Base-by-base conservation (phyloP, 2,797 vertebrate genomes). In the Pteronotus mesoamericanus region DNA sequence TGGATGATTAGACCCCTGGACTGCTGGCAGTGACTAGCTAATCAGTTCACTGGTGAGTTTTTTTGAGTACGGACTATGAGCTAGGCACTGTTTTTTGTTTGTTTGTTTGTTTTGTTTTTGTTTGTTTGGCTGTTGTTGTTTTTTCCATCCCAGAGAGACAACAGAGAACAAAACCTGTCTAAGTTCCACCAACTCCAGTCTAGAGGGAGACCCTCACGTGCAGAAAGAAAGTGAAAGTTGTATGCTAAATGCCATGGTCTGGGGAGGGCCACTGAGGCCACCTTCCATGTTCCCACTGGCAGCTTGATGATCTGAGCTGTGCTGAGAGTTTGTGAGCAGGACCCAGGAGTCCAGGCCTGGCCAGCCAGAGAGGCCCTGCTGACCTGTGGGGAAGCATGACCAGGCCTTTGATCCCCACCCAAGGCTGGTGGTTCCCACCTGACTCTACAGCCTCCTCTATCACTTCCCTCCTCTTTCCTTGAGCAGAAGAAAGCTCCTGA, bases 151-250 rank as follows among this genome's bases (percentile, higher is more conserved):
- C 11, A 66, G 34, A 66, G 85, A 57, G 26, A 48, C 37, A 86
- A n/a, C 29, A 5, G 74, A 42, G 48, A n/a, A 9, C 9, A 3
- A n/a, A 53, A 24, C n/a, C 19, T n/a, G 14, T 21, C 26, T 18
- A 9, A 66, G 10, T 1, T 0, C 5, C 74, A 24, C 14, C 59
- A 24, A 10, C 46, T 44, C 46, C 4, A 16, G 34, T n/a, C 46
- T 4, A 4, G 46, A 11, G 3, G 4, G 46, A 55, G 34, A 18
- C 46, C 14, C 2, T 11, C 2, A 6, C 1, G 10, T 29, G 26
- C 12, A 29, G 19, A n/a, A 46, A 61, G 24, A 66, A 34, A 39
- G 26, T 16, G 37, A 26, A 61, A 71, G 55, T 19, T 3, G 14
- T 29, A 4, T 8, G 55, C 55, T 64, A 19, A 21, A 9, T 2